Evolutionary conservation across 2,797 vertebrate species (phyloP).

Genomic region (Eupleurogrammus muticus): DNA sequence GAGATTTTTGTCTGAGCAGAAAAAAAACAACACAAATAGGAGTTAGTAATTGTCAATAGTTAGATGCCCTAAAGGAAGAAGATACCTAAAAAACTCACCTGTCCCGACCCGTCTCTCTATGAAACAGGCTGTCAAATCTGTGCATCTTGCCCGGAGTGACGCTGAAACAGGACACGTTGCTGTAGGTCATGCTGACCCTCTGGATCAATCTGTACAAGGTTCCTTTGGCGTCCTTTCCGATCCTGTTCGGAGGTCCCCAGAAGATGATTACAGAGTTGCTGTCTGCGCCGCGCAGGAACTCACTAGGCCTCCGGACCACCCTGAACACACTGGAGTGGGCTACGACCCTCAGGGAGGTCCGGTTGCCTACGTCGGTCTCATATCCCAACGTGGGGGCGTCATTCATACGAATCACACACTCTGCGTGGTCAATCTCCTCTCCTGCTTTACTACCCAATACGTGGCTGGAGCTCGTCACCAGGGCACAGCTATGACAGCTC

Average conservation of each 20-base stretch:
- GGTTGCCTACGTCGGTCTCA: slow-evolving; percentile 89
- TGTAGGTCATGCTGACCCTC: slow-evolving; percentile 87
- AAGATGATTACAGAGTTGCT: slow-evolving; percentile 88
- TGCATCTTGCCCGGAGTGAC: slow-evolving; percentile 91
- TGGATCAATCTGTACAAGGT: slow-evolving; percentile 92
- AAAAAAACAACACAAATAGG: not conserved
- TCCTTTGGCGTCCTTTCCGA: slow-evolving; percentile 88
- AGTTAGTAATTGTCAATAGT: not conserved
- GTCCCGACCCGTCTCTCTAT: slow-evolving; percentile 93
- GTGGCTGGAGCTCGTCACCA: slow-evolving; percentile 97
- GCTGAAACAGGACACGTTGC: slow-evolving; percentile 88
- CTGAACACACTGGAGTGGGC: slow-evolving; percentile 96
- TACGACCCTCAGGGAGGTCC: slow-evolving; percentile 92
- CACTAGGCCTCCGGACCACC: slow-evolving; percentile 88
- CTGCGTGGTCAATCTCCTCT: slow-evolving; percentile 85
- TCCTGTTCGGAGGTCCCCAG: slow-evolving; percentile 94
- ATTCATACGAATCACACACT: slow-evolving; percentile 98
- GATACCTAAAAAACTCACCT: slow-evolving; percentile 81
- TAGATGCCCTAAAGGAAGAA: not conserved
- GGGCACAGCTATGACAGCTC: slow-evolving; percentile 88
- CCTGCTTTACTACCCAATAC: slow-evolving; percentile 90
- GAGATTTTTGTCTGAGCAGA: slow-evolving; percentile 89
- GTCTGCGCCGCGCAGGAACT: slow-evolving; percentile 88
- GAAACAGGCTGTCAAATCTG: slow-evolving; percentile 93
- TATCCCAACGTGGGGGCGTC: slow-evolving; percentile 92